Percentiles rank a stretch among this genome's conserved stretches.
Evolutionary conservation across 2,888 invertebrate species (phyloP).

Genomic region (Caenorhabditis macrosperma): DNA sequence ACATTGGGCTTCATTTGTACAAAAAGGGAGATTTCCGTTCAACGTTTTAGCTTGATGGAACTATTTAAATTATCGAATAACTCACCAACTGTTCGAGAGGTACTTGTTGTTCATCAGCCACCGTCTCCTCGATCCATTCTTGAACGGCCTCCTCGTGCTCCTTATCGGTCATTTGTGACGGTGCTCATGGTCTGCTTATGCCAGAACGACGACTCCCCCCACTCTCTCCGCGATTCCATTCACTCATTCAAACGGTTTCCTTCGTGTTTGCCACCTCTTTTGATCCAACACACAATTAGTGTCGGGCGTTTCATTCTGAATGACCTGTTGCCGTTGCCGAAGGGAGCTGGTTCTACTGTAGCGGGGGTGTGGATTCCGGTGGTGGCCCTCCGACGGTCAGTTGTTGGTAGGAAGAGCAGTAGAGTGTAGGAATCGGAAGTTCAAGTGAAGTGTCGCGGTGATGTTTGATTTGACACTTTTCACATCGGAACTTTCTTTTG

Average conservation of each 20-base stretch:
- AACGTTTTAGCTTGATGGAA: too few species aligned
- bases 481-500: background rate
- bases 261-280: background rate
- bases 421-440: background rate
- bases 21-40: too few species aligned
- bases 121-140: slow-evolving; percentile 44
- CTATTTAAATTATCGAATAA: background rate
- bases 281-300: background rate
- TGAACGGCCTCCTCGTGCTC: slow-evolving; percentile 39
- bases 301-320: background rate
- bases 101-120: slow-evolving; percentile 2
- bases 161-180: slow-evolving; percentile 25
- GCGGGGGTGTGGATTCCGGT: too few species aligned
- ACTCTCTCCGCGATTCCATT: background rate
- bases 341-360: background rate
- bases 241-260: background rate
- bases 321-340: background rate
- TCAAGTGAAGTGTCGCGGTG: background rate
- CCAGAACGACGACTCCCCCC: background rate
- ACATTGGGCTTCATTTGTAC: too few species aligned
- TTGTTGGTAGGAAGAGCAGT: background rate
- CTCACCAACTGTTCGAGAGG: slow-evolving; percentile 45
- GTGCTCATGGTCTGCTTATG: background rate
- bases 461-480: background rate
- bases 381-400: background rate